These are phyloP conservation scores for Cuculus canorus DNA, from an alignment of 2,797 vertebrate species.

Conservation along the genomic window DNA sequence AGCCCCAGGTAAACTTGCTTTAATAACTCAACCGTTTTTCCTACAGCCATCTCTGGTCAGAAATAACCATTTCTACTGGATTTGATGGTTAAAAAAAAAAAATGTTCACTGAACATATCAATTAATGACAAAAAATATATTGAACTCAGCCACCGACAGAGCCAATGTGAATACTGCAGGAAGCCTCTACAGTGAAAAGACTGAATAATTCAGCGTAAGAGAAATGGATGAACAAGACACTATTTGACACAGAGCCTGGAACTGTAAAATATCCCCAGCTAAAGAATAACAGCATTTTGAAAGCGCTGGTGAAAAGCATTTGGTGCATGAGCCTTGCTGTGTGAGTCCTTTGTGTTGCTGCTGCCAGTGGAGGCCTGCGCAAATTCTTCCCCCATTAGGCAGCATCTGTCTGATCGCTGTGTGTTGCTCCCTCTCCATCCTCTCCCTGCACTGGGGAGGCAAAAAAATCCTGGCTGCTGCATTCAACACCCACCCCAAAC, in stretches of 20 bases:
- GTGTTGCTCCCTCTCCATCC: neutral
- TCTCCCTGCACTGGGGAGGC: neutral
- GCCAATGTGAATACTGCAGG: neutral
- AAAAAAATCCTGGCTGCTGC: neutral
- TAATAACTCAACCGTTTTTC: neutral
- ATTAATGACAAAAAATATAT: neutral
- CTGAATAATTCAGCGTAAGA: neutral
- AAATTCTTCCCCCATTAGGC: conserved; percentile 59
- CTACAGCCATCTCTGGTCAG: neutral
- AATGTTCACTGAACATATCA: neutral
- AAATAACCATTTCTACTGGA: neutral
- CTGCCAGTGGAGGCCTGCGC: neutral
- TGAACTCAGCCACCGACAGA: neutral
- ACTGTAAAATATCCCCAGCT: conserved; percentile 5
- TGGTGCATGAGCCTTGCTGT: conserved; percentile 40
- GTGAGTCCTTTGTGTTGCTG: conserved; percentile 43
- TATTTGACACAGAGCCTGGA: conserved; percentile 17
- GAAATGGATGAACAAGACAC: neutral
- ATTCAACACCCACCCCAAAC: neutral
- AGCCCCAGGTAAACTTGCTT: neutral
- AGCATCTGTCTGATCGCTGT: conserved; percentile 34
- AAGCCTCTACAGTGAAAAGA: neutral
- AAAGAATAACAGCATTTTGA: conserved; percentile 55
- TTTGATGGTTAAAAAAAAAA: neutral
- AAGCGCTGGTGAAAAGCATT: conserved; percentile 20